These are phyloP conservation scores for Trichogramma evanescens DNA, from an alignment of 2,888 invertebrate species.

Conservation along the genomic window DNA sequence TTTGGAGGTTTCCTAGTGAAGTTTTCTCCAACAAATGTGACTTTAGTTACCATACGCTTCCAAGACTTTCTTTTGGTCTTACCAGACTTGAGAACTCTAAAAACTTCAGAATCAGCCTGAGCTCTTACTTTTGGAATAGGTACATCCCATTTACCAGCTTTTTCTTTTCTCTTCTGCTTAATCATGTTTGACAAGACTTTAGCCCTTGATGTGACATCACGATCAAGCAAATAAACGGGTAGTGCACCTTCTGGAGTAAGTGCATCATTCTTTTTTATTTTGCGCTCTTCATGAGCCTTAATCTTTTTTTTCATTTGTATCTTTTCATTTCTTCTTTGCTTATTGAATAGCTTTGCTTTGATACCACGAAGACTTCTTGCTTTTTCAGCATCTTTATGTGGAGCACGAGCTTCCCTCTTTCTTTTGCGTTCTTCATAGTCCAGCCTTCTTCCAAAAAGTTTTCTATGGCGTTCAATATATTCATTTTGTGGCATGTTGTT, in stretches of 20 bases:
- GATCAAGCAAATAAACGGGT: conserved; percentile 93
- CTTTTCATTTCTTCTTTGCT: conserved; percentile 94
- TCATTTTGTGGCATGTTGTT: conserved; percentile 94
- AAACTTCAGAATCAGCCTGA: conserved; percentile 94
- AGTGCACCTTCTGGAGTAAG: conserved; percentile 84
- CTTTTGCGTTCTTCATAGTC: conserved; percentile 97
- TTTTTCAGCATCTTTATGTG: conserved; percentile 83
- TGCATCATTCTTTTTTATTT: conserved; percentile 74
- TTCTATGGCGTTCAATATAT: conserved; percentile 96
- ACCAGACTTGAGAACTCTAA: conserved; percentile 85
- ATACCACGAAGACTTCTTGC: conserved; percentile 89
- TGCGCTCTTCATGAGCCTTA: conserved; percentile 92
- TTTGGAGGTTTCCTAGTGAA: conserved; percentile 99
- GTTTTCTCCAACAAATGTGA: conserved; percentile 94
- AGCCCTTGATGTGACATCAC: conserved; percentile 87
- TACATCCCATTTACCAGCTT: conserved; percentile 99
- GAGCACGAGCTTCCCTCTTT: conserved; percentile 90
- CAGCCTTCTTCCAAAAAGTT: conserved; percentile 89
- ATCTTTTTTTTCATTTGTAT: conserved; percentile 99
- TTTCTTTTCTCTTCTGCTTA: conserved; percentile 98
- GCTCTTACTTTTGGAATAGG: conserved; percentile 97
- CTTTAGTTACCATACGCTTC: conserved; percentile 99
- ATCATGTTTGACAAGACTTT: conserved; percentile 98
- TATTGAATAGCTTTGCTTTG: conserved; percentile 96
- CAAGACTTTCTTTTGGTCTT: conserved; percentile 92